phyloP scores from a whole-genome alignment of 2,888 invertebrate genomes.

The Cerastoderma edule region DNA sequence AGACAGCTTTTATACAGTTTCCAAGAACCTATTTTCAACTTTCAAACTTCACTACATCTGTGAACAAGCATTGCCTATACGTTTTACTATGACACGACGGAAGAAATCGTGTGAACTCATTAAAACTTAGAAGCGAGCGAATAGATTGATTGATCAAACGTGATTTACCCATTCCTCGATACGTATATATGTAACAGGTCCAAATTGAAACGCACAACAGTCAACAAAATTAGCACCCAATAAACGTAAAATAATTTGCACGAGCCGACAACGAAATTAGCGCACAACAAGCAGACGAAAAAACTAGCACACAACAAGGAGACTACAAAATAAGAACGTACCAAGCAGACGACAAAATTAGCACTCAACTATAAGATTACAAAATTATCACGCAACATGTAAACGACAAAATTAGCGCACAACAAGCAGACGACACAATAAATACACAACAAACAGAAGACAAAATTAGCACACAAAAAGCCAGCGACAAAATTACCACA shows the following conservation, averaged over 20 bases:
- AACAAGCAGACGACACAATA: not conserved
- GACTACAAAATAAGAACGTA: not conserved
- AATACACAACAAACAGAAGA: not conserved
- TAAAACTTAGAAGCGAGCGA: not conserved
- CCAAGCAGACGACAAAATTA: not conserved
- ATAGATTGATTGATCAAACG: not conserved
- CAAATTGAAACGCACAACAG: not conserved
- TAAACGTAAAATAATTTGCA: constrained; percentile 6
- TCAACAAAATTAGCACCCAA: not conserved
- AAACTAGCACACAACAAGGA: not conserved
- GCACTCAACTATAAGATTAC: not conserved
- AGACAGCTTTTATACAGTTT: too few relatives aligned
- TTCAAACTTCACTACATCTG: not conserved
- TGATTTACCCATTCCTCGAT: not conserved
- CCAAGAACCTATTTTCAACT: too few relatives aligned
- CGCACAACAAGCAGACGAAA: not conserved
- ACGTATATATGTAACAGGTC: not conserved
- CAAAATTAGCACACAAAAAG: too few relatives aligned
- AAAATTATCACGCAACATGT: not conserved
- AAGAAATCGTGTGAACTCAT: not conserved
- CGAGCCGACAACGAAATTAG: not conserved
- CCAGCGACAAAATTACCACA: too few relatives aligned
- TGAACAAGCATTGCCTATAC: not conserved
- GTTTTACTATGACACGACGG: not conserved
- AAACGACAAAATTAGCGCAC: constrained; percentile 3